phyloP scores from a whole-genome alignment of 2,888 invertebrate species.

The Sesia bembeciformis region DNA sequence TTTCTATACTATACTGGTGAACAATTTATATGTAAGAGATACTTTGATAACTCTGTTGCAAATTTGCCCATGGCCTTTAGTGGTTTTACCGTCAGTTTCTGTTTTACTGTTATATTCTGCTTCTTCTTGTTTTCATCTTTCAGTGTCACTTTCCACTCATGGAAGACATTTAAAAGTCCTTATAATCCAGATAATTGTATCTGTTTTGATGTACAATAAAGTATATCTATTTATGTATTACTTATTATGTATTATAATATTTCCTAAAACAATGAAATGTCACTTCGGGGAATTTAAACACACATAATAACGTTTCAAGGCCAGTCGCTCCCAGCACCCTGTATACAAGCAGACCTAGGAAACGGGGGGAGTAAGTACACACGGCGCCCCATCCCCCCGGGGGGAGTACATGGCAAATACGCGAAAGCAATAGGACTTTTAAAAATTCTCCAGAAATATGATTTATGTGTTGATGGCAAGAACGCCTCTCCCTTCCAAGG shows the following conservation, averaged over 20 bases:
- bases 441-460: conserved; percentile 75
- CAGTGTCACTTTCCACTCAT: background rate
- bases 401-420: conserved; percentile 75
- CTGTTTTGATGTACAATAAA: too few species aligned
- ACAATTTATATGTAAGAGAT: too few species aligned
- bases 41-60: too few species aligned
- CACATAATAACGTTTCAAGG: conserved; percentile 16
- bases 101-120: too few species aligned
- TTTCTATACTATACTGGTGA: too few species aligned
- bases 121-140: background rate
- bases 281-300: background rate
- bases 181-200: background rate
- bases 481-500: conserved; percentile 61
- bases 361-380: conserved; percentile 74
- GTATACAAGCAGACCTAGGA: conserved; percentile 63
- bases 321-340: conserved; percentile 33
- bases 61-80: too few species aligned
- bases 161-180: background rate
- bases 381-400: conserved; percentile 37
- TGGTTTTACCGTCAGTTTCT: too few species aligned
- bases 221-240: too few species aligned
- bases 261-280: too few species aligned
- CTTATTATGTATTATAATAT: too few species aligned
- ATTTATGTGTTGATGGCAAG: conserved; percentile 73
- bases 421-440: conserved; percentile 76